Conservation (phyloP, 2,888 invertebrate genomes). For the Bedellia somnulentella region DNA sequence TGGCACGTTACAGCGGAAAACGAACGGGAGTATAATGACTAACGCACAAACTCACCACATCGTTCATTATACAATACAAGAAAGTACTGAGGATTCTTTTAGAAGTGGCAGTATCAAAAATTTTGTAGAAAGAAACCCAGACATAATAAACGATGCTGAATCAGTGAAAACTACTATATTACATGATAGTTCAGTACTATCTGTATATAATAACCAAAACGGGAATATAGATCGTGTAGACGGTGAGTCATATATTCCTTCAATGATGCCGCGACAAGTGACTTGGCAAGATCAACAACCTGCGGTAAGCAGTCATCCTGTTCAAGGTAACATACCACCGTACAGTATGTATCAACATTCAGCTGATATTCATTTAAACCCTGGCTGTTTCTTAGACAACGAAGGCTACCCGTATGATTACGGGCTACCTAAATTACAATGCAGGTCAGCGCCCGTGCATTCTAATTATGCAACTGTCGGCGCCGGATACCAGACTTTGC, state of each 20-base stretch:
- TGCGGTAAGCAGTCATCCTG: too few relatives aligned
- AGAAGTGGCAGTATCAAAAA: constrained; percentile 52
- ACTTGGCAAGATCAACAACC: constrained; percentile 58
- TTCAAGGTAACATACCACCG: constrained; percentile 39
- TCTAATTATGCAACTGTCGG: constrained; percentile 45
- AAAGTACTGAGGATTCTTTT: constrained; percentile 50
- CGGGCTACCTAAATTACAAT: constrained; percentile 69
- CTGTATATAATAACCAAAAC: constrained; percentile 45
- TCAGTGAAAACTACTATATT: constrained; percentile 53
- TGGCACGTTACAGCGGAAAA: constrained; percentile 50
- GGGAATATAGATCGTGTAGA: constrained; percentile 35
- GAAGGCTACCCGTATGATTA: constrained; percentile 82
- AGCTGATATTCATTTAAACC: constrained; percentile 74
- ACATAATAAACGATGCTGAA: constrained; percentile 78
- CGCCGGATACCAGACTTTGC: constrained; percentile 74
- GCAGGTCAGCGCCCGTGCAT: constrained; percentile 38
- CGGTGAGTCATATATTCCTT: constrained; percentile 27
- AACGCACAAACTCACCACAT: constrained; percentile 63
- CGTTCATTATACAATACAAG: constrained; percentile 50
- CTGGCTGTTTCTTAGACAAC: constrained; percentile 74
- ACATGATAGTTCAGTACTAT: constrained; percentile 44
- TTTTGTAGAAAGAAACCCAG: constrained; percentile 73
- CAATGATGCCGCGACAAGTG: constrained; percentile 48
- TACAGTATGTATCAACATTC: constrained; percentile 65
- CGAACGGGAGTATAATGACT: constrained; percentile 53